Evolutionary conservation across 2,888 invertebrate species (phyloP).

Genomic region (Pachymerium ferrugineum): DNA sequence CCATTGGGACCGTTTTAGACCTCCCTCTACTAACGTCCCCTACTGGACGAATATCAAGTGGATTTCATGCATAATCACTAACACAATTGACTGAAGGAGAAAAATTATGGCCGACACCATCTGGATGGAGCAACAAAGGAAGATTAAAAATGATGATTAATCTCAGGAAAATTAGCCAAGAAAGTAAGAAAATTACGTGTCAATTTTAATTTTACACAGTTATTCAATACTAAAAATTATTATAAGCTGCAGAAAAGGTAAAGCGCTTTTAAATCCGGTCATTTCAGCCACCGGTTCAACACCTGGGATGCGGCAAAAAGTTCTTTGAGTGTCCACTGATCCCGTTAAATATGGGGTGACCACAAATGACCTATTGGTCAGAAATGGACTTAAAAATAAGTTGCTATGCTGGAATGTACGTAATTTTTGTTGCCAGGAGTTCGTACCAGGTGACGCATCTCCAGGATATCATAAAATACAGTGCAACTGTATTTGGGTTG

Average conservation of each 20-base stretch:
- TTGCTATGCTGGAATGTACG: not conserved
- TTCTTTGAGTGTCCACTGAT: not conserved
- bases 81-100: not conserved
- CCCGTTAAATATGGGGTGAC: not conserved
- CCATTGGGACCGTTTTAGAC: not conserved
- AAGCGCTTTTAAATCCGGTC: too few species aligned
- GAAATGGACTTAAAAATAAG: too few species aligned
- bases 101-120: constrained; percentile 15
- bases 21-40: too few species aligned
- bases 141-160: constrained; percentile 8
- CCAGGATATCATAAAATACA: not conserved
- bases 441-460: not conserved
- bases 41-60: not conserved
- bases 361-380: not conserved
- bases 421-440: not conserved
- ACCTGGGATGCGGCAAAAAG: not conserved
- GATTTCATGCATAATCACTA: constrained; percentile 9
- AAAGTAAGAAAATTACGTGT: not conserved
- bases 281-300: not conserved
- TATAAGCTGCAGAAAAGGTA: too few species aligned
- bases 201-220: too few species aligned
- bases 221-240: too few species aligned
- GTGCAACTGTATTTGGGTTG: too few species aligned
- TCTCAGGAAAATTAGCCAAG: not conserved
- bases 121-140: not conserved